A percentile compares a stretch with the other conserved stretches of the same genome.
Evolutionary conservation across 1,140 invertebrate genomes (phyloP).

Genomic region (Scaptomyza pallida): DNA sequence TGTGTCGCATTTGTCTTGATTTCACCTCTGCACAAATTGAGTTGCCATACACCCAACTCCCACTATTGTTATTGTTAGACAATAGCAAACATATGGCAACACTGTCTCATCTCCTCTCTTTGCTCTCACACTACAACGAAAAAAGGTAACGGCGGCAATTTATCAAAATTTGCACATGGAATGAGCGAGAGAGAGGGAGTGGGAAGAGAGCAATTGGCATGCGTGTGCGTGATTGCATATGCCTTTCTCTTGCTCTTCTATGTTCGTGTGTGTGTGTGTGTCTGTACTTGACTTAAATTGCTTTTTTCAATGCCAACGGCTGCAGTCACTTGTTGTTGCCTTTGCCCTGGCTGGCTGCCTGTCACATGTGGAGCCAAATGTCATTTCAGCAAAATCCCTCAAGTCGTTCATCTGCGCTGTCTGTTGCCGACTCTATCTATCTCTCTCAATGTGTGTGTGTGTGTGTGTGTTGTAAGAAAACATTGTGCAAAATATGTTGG

Average conservation of each 20-base stretch:
- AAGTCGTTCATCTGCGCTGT: constrained; percentile 76
- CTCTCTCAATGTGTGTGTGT: constrained; percentile 17
- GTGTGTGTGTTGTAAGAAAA: constrained; percentile 53
- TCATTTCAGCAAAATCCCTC: constrained; percentile 83
- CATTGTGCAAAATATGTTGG: constrained; percentile 68
- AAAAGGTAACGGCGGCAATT: constrained; percentile 77
- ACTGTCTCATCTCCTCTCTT: not conserved
- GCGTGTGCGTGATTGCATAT: constrained; percentile 56
- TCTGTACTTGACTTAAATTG: constrained; percentile 75
- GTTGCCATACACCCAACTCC: constrained; percentile 36
- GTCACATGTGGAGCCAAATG: constrained; percentile 82
- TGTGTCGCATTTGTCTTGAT: constrained; percentile 76
- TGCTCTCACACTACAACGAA: too few species aligned
- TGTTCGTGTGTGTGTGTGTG: constrained; percentile 14
- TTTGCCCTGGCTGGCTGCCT: constrained; percentile 49
- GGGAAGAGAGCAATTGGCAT: constrained; percentile 57
- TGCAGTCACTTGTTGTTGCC: constrained; percentile 46
- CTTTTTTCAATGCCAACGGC: constrained; percentile 77
- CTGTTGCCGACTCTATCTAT: too few species aligned
- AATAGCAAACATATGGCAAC: constrained; percentile 38
- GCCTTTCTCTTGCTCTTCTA: constrained; percentile 11
- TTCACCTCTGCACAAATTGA: constrained; percentile 58
- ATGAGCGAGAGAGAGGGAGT: constrained; percentile 10
- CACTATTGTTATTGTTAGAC: constrained; percentile 12
- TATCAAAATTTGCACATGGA: constrained; percentile 76